Percentiles rank a stretch among this genome's conserved stretches.
These are phyloP conservation scores for Platichthys stellatus DNA, from an alignment of 2,113 vertebrate genomes.

Conservation along the genomic window DNA sequence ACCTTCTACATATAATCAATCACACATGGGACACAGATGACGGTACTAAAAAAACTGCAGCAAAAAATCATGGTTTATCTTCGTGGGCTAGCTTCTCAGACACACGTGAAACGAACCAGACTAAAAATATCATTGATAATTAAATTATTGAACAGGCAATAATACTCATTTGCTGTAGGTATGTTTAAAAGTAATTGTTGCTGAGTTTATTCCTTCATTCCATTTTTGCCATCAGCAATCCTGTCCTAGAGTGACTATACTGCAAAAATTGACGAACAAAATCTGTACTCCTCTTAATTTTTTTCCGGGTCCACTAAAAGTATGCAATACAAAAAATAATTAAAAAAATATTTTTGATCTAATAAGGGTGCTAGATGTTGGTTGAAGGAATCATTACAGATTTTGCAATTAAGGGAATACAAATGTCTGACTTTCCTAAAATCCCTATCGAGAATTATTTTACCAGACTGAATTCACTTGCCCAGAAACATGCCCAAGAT, in stretches of 20 bases:
- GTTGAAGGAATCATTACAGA: too few species aligned
- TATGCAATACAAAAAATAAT: not conserved
- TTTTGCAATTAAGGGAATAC: not conserved
- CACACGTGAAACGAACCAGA: not conserved
- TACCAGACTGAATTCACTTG: not conserved
- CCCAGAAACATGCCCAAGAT: conserved; percentile 35
- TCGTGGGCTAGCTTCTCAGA: conserved; percentile 30
- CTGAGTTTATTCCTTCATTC: not conserved
- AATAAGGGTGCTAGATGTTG: too few species aligned
- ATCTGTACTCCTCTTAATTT: not conserved
- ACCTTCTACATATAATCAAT: not conserved
- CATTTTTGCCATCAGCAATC: not conserved
- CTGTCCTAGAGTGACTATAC: not conserved
- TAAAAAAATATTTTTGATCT: too few species aligned
- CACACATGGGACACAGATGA: conserved; percentile 2
- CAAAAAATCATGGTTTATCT: conserved; percentile 1
- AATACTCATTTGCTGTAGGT: not conserved
- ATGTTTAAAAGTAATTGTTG: not conserved
- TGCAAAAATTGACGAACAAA: not conserved
- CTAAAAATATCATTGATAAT: not conserved
- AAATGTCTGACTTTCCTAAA: not conserved
- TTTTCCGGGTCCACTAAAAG: not conserved
- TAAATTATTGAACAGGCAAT: too few species aligned
- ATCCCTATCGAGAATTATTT: too few species aligned
- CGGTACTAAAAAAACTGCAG: not conserved